A percentile compares a stretch with the other conserved stretches of the same genome.
Conservation (phyloP, 1,140 invertebrate species). For the Acromyrmex charruanus region DNA sequence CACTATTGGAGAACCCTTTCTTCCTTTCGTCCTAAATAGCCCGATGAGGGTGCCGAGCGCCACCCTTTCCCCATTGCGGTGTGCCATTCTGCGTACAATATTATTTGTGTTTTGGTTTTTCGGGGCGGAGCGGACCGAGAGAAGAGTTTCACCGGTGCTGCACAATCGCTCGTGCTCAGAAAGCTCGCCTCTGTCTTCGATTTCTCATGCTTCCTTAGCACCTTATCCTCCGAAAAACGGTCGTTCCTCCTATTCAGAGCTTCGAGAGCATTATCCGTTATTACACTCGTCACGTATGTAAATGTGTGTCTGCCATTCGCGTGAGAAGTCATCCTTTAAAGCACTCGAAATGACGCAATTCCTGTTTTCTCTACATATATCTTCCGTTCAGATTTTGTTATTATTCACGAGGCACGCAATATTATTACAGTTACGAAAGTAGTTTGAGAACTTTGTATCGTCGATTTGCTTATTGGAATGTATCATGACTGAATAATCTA, state of each 20-base stretch:
- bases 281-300: constrained; percentile 48
- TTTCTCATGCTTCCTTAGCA: constrained; percentile 60
- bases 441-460: background rate
- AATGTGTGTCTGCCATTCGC: constrained; percentile 45
- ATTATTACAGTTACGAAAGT: constrained; percentile 8
- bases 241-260: background rate
- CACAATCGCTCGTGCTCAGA: constrained; percentile 80
- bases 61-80: constrained; percentile 57
- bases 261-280: constrained; percentile 53
- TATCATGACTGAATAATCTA: background rate
- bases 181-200: constrained; percentile 50
- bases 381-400: background rate
- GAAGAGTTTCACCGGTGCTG: constrained; percentile 60
- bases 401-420: background rate
- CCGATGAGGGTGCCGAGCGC: constrained; percentile 70
- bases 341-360: constrained; percentile 1
- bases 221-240: constrained; percentile 31
- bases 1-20: constrained; percentile 70
- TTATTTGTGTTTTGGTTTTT: constrained; percentile 87
- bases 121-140: constrained; percentile 82
- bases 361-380: background rate
- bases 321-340: constrained; percentile 76
- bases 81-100: constrained; percentile 66
- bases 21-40: constrained; percentile 75
- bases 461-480: background rate